phyloP scores from a whole-genome alignment of 2,113 vertebrate species.

The Dicerorhinus sumatrensis region DNA sequence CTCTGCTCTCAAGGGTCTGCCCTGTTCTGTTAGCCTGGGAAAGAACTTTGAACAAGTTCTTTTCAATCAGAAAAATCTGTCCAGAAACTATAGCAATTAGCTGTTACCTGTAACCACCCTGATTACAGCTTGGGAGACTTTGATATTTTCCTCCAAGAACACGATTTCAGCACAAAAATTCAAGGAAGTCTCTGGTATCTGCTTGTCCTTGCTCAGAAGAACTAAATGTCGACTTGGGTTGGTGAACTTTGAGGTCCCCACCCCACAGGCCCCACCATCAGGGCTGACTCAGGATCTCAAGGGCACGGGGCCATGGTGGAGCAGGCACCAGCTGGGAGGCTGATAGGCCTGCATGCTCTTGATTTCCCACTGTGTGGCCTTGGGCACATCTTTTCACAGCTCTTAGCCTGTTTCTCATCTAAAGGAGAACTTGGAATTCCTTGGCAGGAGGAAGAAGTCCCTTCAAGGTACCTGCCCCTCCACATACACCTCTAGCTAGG shows the following conservation, averaged over 20 bases:
- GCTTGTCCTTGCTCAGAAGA: constrained; percentile 20
- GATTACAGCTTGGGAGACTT: constrained; percentile 54
- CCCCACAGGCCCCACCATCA: neutral
- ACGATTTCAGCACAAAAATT: constrained; percentile 64
- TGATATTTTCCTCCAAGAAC: constrained; percentile 55
- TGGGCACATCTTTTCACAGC: neutral
- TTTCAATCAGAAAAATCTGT: constrained; percentile 53
- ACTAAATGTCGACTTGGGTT: neutral
- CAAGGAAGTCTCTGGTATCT: constrained; percentile 4
- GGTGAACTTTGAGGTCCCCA: neutral
- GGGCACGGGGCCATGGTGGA: neutral
- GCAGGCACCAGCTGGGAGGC: neutral
- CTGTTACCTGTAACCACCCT: constrained; percentile 22
- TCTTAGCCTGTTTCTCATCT: neutral
- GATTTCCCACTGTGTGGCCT: neutral
- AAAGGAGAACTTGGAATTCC: neutral
- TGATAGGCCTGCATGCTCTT: neutral
- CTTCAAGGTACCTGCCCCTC: neutral
- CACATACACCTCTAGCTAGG: neutral
- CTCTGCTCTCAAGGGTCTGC: neutral
- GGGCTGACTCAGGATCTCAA: neutral
- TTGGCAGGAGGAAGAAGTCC: neutral
- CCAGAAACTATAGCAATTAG: constrained; percentile 23
- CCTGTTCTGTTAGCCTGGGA: neutral
- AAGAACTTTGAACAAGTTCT: constrained; percentile 60